Base-by-base conservation (phyloP, 2,113 vertebrate genomes). In the Illadopsis cleaveri region DNA sequence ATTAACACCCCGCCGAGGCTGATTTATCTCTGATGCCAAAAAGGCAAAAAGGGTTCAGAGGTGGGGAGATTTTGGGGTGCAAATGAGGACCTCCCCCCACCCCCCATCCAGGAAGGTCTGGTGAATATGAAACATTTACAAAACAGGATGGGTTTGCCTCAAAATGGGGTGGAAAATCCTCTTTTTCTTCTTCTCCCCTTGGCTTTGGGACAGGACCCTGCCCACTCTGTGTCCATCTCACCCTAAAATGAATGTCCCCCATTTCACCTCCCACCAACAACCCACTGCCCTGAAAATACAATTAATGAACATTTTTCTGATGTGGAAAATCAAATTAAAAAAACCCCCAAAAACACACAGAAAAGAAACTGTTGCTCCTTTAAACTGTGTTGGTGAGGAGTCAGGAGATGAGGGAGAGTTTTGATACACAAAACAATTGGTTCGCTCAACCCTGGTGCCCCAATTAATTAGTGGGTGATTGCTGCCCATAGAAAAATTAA, bases 1-100 rank as follows among this genome's bases (percentile, higher is more conserved):
- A 96, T 97, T 96, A 97, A 45, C 69, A 37, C 22, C 93, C 93
- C 17, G 53, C 61, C 48, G 90, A 77, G 75, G 35, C 69, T 95
- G 60, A 83, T 96, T 81, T 50, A 21, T 91, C 92, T 90, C 79
- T 38, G 84, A 62, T 10, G 2, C 78, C 79, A 54, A 20, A 65
- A 48, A 81, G 54, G 77, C 31, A 23, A 50, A n/a, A 65, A 69
- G 37, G 57, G 21, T 68, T 64, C 82, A 17, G 33, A 66, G 22
- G 11, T 42, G 70, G 5, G 0, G 0, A 54, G 64, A 25, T 3
- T 54, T 62, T 9, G 4, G 54, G 28, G 40, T 64, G n/a, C 3
- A 62, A 27, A 51, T 13, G 51, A 75, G 38, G 11, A 31, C 2
- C 17, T 30, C 11, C 53, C 21, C 27, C 15, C 9, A 24, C 11